Base-by-base conservation (phyloP, 2,888 invertebrate genomes). In the Epistrophe eligans region DNA sequence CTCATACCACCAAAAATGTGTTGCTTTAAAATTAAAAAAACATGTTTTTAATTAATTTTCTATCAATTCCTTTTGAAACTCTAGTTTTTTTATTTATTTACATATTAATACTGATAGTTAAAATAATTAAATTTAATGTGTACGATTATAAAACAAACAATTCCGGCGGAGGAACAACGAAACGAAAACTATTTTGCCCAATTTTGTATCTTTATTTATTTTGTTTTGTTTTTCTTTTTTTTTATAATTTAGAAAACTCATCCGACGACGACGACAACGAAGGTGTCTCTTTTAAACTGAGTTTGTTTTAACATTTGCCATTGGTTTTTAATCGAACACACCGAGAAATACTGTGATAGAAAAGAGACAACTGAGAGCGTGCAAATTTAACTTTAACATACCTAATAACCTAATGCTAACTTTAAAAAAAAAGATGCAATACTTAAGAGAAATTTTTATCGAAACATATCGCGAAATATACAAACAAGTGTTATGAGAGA, bases 251-350 rank as follows among this genome's bases (percentile, higher is more conserved):
- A n/a, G 55, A 70, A 40, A 45, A 67, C 50, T 84, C 77, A 67
- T 67, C 70, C 77, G 77, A 50, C 83, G 52, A 19, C 52, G 32
- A 43, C 28, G 17, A 67, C 35, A 10, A 13, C 38, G 19, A 40
- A 55, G 64, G 58, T 58, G 71, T 85, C 85, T 85, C 85, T 85
- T 81, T 79, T 72, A 81, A 71, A 85, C 85, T 85, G 85, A 85
- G 77, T 62, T 50, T 50, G 38, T 79, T 70, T 71, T 66, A 82
- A 71, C 85, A 82, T 38, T 85, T 74, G 81, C 73, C 52, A 43
- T 74, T 81, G 77, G 74, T 77, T 85, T 85, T 85, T 79, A 82
- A 82, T 82, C 82, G 55, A 74, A 74, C 70, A 55, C 11, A 57
- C 19, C 45, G 1, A 48, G n/a, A 35, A 13, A 15, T 7, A 35